Base-by-base conservation (phyloP, 1,140 invertebrate species). In the Drosophila mauritiana region DNA sequence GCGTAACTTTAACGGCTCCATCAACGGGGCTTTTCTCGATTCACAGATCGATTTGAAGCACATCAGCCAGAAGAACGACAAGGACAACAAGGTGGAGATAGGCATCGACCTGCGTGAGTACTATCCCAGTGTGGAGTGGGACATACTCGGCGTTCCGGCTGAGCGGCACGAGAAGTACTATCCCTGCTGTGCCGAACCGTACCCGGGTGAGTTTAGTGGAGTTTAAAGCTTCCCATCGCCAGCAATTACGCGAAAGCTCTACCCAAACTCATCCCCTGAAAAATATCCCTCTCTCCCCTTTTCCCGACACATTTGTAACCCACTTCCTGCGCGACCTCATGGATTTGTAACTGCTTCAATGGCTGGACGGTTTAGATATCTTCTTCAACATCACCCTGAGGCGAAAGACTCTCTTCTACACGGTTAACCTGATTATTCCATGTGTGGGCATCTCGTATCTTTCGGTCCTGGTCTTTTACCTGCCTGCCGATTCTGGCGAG, bases 401-500 rank as follows among this genome's bases (percentile, higher is more conserved):
- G 12, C 94, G 98, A 1, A 98, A 98, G 92, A 99, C 98, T 0
- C 93, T 99, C 6, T 99, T 99, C 93, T 99, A 99, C 94, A 98
- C 98, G 0, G 98, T 99, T 2, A 99, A 99, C 91, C 93, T 99
- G 7, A 99, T 99, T 73, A 96, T 98, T 13, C 98, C 97, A 0
- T 98, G 97, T 84, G 97, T 99, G 3, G 97, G 97, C 46, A 98
- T 98, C 67, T 98, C 97, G 2, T 98, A 97, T 89, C 93, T 98
- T 3, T 98, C 97, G 4, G 96, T 98, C 2, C 92, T 98, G 37
- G 99, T 99, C 0, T 99, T 99, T 92, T 99, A 99, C 91, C 93
- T 99, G 48, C 99, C 99, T 39, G 99, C 98, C 0, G 98, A 99
- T 93, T 99, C 98, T 4, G 98, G 99, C 4, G 99, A 99, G 92